phyloP scores from a whole-genome alignment of 2,888 invertebrate species.

The Amaurobius ferox region DNA sequence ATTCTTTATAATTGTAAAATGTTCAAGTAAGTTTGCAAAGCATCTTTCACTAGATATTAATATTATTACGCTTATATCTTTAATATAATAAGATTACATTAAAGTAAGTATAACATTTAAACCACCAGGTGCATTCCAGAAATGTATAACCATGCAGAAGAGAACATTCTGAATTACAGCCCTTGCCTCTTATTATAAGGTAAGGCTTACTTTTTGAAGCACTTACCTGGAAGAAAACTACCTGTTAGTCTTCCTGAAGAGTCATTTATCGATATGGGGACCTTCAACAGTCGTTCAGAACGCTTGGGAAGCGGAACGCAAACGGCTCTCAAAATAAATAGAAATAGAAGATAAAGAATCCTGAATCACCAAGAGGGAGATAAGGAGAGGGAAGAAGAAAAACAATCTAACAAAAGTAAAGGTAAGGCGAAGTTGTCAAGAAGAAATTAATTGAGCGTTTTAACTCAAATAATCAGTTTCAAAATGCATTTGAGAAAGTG shows the following conservation, averaged over 20 bases:
- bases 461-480: constrained; percentile 70
- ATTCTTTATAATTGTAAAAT: too few species aligned
- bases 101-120: too few species aligned
- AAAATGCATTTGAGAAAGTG: constrained; percentile 44
- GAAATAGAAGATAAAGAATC: constrained; percentile 48
- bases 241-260: constrained; percentile 66
- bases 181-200: not conserved
- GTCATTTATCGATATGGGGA: constrained; percentile 61
- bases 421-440: constrained; percentile 61
- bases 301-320: constrained; percentile 39
- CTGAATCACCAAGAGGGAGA: constrained; percentile 12
- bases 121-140: too few species aligned
- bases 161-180: too few species aligned
- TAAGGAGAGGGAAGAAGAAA: not conserved
- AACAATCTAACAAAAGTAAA: constrained; percentile 22
- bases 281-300: constrained; percentile 64
- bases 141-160: too few species aligned
- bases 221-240: constrained; percentile 61
- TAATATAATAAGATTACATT: too few species aligned
- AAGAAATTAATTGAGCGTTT: constrained; percentile 69
- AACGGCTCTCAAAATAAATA: constrained; percentile 60
- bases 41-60: too few species aligned
- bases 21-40: too few species aligned
- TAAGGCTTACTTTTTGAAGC: constrained; percentile 42
- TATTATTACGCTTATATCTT: too few species aligned